A percentile compares a stretch with the other conserved stretches of the same genome.
phyloP scores from a whole-genome alignment of 2,888 invertebrate species.

The Ophonus ardosiacus region DNA sequence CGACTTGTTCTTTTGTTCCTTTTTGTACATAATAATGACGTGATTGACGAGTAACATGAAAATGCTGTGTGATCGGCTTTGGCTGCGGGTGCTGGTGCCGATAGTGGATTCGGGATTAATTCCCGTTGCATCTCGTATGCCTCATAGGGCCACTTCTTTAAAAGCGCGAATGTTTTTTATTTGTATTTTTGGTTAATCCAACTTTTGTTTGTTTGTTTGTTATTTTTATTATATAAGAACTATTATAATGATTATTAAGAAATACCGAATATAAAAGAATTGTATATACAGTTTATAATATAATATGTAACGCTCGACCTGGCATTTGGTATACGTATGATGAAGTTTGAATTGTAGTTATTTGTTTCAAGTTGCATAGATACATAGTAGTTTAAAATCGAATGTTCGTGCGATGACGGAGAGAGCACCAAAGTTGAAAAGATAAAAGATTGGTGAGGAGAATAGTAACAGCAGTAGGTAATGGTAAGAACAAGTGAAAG shows the following conservation, averaged over 20 bases:
- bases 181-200: conserved; percentile 66
- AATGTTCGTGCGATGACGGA: conserved; percentile 61
- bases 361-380: conserved; percentile 68
- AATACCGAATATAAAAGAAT: conserved; percentile 53
- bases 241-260: conserved; percentile 49
- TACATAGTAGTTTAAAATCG: conserved; percentile 44
- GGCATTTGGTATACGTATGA: conserved; percentile 75
- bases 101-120: background rate
- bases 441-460: conserved; percentile 27
- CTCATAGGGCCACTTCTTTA: conserved; percentile 52
- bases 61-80: conserved; percentile 65
- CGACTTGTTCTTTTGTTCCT: conserved; percentile 74
- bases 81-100: conserved; percentile 9
- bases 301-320: conserved; percentile 69
- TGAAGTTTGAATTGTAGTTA: conserved; percentile 75
- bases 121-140: conserved; percentile 43
- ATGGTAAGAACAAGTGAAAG: background rate
- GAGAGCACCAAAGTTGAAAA: conserved; percentile 64
- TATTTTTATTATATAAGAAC: conserved; percentile 65
- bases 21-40: conserved; percentile 73
- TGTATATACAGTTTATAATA: conserved; percentile 67
- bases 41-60: conserved; percentile 65
- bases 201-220: conserved; percentile 71
- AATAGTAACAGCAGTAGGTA: background rate
- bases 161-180: conserved; percentile 67